Evolutionary conservation across 2,888 invertebrate genomes (phyloP).

Genomic region (Rhopalosiphum nymphaeae): DNA sequence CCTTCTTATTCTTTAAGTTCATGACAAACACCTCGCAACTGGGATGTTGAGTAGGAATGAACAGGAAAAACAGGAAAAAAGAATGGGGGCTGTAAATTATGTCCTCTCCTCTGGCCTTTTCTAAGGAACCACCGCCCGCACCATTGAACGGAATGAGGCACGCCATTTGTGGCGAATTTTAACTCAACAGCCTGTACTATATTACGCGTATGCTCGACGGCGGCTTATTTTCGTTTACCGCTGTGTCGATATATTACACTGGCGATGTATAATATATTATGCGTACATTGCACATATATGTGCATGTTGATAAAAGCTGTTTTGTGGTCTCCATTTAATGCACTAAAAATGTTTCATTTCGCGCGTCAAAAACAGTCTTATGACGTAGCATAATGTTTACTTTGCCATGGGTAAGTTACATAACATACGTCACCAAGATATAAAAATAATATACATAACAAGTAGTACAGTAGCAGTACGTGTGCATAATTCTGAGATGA

Average conservation of each 20-base stretch:
- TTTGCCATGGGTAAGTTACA: neutral
- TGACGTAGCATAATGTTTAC: neutral
- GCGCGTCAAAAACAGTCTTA: neutral
- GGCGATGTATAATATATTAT: neutral
- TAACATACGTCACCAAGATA: neutral
- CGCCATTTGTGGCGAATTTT: neutral
- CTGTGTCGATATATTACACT: neutral
- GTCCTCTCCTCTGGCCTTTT: neutral
- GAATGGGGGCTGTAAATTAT: neutral
- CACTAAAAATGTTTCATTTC: neutral
- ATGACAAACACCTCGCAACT: neutral
- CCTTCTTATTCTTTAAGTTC: constrained; percentile 12
- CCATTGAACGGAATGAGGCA: neutral
- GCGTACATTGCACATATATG: neutral
- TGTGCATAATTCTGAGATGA: neutral
- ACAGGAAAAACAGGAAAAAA: neutral
- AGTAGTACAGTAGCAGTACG: neutral
- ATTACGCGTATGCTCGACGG: neutral
- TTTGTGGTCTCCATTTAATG: neutral
- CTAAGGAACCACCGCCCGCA: neutral
- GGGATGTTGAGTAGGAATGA: neutral
- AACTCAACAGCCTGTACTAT: neutral
- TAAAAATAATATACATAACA: neutral
- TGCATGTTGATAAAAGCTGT: neutral
- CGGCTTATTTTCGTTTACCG: neutral